phyloP scores from a whole-genome alignment of 2,797 vertebrate genomes.

The Anas bernieri region DNA sequence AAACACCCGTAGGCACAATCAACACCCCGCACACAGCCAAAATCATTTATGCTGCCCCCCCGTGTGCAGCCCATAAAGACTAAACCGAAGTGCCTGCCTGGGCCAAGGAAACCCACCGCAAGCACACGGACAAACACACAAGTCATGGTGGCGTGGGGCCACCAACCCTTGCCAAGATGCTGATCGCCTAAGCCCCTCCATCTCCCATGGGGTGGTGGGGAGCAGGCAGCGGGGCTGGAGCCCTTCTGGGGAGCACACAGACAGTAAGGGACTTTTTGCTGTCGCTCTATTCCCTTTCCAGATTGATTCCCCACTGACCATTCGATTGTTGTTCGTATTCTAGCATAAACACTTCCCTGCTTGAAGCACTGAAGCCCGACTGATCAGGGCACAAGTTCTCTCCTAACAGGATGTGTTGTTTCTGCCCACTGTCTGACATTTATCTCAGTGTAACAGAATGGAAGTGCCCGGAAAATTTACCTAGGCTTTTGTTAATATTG shows the following conservation, averaged over 20 bases:
- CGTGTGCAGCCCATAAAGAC: accelerated
- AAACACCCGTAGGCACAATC: background rate
- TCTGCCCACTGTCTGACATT: background rate
- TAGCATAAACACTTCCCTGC: background rate
- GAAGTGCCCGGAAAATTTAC: background rate
- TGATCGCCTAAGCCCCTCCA: accelerated
- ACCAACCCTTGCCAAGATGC: background rate
- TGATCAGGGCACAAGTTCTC: background rate
- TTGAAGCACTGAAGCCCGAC: background rate
- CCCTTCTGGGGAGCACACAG: accelerated
- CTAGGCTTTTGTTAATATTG: constrained; percentile 5
- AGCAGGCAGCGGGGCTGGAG: no score
- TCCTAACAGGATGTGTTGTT: background rate
- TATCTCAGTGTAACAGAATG: background rate
- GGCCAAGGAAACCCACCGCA: background rate
- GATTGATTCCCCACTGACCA: constrained; percentile 53
- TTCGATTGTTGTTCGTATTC: constrained; percentile 38
- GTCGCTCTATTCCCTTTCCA: background rate
- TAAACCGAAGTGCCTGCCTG: background rate
- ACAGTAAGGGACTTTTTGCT: background rate
- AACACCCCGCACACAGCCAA: background rate
- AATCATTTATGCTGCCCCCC: background rate
- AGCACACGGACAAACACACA: background rate
- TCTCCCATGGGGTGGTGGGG: accelerated
- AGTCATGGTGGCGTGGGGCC: accelerated